A percentile compares a stretch with the other conserved stretches of the same genome.
These are phyloP conservation scores for Chlorodrepanis virens DNA, from an alignment of 2,113 vertebrate species.

Conservation along the genomic window DNA sequence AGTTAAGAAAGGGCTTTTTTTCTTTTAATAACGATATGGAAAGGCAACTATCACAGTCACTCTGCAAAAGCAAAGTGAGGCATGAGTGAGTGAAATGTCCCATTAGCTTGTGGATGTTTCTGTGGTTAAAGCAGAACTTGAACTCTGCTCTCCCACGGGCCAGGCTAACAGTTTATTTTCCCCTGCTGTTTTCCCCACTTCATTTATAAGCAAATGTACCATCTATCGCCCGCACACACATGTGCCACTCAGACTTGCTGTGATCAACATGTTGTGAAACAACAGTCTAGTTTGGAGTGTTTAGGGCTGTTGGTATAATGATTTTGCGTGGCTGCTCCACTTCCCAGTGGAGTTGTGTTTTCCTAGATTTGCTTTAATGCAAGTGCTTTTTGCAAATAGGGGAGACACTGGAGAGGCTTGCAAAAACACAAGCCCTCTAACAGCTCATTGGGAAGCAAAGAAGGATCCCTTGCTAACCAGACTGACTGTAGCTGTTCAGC, in stretches of 20 bases:
- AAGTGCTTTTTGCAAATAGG: conserved; percentile 5
- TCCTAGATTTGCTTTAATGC: conserved; percentile 14
- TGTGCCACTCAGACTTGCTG: conserved; percentile 15
- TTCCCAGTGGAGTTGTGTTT: conserved; percentile 4
- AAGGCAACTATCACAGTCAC: neutral
- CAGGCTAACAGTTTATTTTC: neutral
- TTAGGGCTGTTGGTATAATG: conserved; percentile 32
- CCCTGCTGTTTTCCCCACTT: neutral
- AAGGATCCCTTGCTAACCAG: conserved; percentile 17
- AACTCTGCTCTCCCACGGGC: neutral
- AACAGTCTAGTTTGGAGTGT: neutral
- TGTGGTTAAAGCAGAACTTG: neutral
- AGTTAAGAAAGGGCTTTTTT: neutral
- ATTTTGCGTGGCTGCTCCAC: neutral
- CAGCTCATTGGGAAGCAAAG: neutral
- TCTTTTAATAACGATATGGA: neutral
- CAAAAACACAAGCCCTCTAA: neutral
- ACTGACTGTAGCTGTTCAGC: neutral
- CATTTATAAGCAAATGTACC: conserved; percentile 43
- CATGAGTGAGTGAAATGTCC: neutral
- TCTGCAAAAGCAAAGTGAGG: neutral
- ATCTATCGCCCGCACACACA: neutral
- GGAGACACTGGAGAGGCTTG: neutral
- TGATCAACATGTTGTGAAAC: conserved; percentile 37
- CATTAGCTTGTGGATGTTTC: neutral